Conservation (phyloP, 2,888 invertebrate genomes). For the Acanthosepion lycidas region DNA sequence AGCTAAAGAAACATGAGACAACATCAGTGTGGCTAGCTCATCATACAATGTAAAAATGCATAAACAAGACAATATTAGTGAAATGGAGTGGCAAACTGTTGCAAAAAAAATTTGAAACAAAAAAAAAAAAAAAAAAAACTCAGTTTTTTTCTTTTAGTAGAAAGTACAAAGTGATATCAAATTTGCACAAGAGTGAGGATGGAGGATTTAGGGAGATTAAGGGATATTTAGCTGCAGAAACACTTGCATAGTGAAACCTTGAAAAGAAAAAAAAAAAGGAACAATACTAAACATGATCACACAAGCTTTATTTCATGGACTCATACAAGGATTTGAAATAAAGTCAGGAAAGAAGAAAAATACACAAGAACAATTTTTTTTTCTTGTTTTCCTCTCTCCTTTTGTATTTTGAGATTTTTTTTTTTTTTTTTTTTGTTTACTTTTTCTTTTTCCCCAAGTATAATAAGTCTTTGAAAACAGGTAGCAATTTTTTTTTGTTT, state of each 20-base stretch:
- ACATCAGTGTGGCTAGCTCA: not conserved
- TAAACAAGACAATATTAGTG: not conserved
- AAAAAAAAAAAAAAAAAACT: too few species aligned
- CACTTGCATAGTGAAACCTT: conserved; percentile 44
- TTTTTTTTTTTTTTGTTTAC: not conserved
- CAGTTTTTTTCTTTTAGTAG: not conserved
- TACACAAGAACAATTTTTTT: not conserved
- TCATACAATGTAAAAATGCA: not conserved
- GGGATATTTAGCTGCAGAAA: conserved; percentile 25
- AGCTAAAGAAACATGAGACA: not conserved
- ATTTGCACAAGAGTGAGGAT: not conserved
- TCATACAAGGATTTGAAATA: conserved; percentile 45
- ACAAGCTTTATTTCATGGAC: conserved; percentile 47
- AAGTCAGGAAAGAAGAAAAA: conserved; percentile 38
- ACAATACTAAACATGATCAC: conserved; percentile 47
- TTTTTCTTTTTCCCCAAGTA: not conserved
- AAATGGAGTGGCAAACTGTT: not conserved
- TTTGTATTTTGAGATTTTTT: not conserved
- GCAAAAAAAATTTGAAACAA: not conserved
- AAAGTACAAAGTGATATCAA: not conserved
- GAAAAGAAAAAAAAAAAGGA: conserved; percentile 40
- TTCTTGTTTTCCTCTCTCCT: conserved; percentile 25
- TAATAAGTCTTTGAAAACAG: conserved; percentile 23
- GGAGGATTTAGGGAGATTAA: conserved; percentile 4
- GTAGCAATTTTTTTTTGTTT: not conserved